Base-by-base conservation (phyloP, 2,113 vertebrate genomes). In the Coreoperca whiteheadi region DNA sequence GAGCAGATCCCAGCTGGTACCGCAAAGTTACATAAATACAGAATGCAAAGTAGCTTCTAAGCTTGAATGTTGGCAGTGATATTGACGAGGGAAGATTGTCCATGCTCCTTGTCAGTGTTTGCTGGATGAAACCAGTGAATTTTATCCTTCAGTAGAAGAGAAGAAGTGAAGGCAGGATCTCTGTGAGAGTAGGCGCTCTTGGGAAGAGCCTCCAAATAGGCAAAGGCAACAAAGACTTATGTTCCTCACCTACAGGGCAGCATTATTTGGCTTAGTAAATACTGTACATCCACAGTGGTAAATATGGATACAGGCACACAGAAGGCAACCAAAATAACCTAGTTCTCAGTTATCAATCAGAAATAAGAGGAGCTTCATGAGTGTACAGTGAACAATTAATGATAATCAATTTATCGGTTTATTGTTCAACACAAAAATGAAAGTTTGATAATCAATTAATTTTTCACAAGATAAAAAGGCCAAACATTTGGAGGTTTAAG, bases 11-110 rank as follows among this genome's bases (percentile, higher is more conserved):
- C 64, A 68, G 81, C 71, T 46, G 59, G 30, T 77, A 8, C 46
- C 54, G 65, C 56, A 86, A 74, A 82, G 74, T 65, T 68, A 86
- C 81, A 82, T 84, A 57, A 83, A 89, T 50, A 30, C 30, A 78
- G 57, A 87, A 90, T 85, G 71, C 56, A 84, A 88, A 86, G 65
- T 28, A 65, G 78, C 82, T 76, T 30, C 64, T 67, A n/a, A 84
- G 70, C 59, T 59, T 56, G 43, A 32, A 69, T 54, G 78, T 77
- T 83, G 83, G 79, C 79, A 87, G 80, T 57, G 2, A 28, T 43
- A 72, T 77, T 78, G 69, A 86, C 1, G 41, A 61, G 71, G 71
- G 72, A 41, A 65, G 78, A 67, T 46, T 50, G 73, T 9, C 53
- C 46, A 3, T 54, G 25, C 50, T 18, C 59, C 54, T 69, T 64